phyloP scores from a whole-genome alignment of 2,797 vertebrate genomes.

The Ciconia nigra region DNA sequence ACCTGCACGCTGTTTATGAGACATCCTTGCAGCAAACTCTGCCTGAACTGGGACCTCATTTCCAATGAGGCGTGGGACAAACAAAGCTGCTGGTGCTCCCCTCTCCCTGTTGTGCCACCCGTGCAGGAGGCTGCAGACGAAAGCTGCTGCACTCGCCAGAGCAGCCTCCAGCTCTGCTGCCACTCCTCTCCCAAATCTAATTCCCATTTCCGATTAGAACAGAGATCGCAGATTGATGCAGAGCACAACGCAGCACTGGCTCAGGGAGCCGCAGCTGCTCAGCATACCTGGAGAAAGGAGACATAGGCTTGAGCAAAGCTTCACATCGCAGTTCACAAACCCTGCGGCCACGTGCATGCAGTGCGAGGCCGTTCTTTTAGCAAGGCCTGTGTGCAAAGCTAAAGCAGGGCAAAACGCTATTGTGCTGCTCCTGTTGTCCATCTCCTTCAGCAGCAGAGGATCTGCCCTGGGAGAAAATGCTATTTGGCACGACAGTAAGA shows the following conservation, averaged over 20 bases:
- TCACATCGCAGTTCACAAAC: accelerated
- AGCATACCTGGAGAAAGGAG: neutral
- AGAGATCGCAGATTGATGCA: neutral
- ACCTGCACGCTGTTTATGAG: neutral
- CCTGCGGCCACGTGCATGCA: accelerated
- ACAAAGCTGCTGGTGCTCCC: neutral
- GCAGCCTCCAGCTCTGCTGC: neutral
- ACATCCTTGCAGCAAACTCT: neutral
- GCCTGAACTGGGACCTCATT: neutral
- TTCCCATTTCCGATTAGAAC: neutral
- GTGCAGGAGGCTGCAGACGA: neutral
- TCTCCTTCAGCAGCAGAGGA: neutral
- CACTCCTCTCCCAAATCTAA: neutral
- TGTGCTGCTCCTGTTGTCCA: neutral
- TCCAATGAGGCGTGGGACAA: accelerated
- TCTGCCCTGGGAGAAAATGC: neutral
- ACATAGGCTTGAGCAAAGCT: neutral
- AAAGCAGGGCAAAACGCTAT: neutral
- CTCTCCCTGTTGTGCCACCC: accelerated
- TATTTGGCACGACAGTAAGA: accelerated
- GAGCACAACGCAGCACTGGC: neutral
- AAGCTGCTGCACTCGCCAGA: neutral
- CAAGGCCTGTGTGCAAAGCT: neutral
- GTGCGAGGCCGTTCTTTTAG: accelerated
- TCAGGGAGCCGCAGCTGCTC: neutral